phyloP scores from a whole-genome alignment of 2,888 invertebrate genomes.

The Apamea crenata region DNA sequence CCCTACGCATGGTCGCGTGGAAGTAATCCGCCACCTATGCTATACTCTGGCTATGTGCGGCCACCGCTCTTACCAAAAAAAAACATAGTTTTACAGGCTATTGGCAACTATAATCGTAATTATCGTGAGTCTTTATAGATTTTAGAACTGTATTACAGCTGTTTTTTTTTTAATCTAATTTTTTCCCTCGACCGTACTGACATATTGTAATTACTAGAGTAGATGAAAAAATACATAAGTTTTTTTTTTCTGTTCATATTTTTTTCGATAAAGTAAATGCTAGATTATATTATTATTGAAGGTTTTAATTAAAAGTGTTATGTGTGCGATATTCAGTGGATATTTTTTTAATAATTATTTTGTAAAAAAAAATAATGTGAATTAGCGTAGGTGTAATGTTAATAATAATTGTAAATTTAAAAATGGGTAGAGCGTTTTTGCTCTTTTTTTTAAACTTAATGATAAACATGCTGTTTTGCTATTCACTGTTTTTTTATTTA shows the following conservation, averaged over 20 bases:
- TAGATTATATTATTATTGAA: conserved; percentile 58
- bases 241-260: conserved; percentile 36
- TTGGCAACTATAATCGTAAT: neutral
- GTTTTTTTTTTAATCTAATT: neutral
- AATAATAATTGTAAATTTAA: conserved; percentile 58
- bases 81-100: neutral
- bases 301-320: conserved; percentile 56
- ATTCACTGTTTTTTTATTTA: conserved; percentile 31
- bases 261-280: conserved; percentile 61
- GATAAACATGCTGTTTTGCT: conserved; percentile 45
- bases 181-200: conserved; percentile 43
- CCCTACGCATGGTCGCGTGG: too few species aligned
- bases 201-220: conserved; percentile 52
- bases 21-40: too few species aligned
- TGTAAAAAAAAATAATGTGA: conserved; percentile 60
- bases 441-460: conserved; percentile 43
- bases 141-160: neutral
- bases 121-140: neutral
- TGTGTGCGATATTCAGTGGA: conserved; percentile 63
- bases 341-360: conserved; percentile 60
- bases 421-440: conserved; percentile 64
- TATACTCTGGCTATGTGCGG: too few species aligned
- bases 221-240: conserved; percentile 30
- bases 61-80: too few species aligned
- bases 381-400: conserved; percentile 61